Evolutionary conservation across 2,888 invertebrate genomes (phyloP).

Genomic region (Caprella mutica): DNA sequence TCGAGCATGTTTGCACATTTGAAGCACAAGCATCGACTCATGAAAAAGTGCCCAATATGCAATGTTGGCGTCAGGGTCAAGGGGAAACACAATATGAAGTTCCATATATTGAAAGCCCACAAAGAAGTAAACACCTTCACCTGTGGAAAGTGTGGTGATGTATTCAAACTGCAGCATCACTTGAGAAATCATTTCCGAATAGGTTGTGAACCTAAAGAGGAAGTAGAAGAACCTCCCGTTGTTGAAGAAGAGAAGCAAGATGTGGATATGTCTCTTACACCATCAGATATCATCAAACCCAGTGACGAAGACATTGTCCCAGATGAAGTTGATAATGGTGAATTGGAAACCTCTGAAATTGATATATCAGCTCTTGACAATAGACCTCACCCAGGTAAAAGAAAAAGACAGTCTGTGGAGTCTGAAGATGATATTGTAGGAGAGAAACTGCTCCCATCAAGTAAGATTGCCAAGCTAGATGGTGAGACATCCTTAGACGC

Average conservation of each 20-base stretch:
- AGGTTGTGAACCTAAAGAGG: background rate
- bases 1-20: conserved; percentile 24
- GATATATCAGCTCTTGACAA: no score
- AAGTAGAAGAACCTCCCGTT: background rate
- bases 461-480: no score
- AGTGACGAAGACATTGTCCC: no score
- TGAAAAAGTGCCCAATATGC: conserved; percentile 29
- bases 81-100: conserved; percentile 26
- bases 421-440: no score
- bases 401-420: no score
- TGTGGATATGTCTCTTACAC: no score
- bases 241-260: conserved; percentile 4
- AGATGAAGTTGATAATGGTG: no score
- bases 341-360: no score
- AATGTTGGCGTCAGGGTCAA: conserved; percentile 21
- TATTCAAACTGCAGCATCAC: conserved; percentile 28
- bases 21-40: conserved; percentile 20
- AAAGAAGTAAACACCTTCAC: conserved; percentile 18
- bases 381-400: no score
- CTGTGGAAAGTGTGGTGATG: conserved; percentile 27
- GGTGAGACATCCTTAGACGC: no score
- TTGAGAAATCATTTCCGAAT: conserved; percentile 26
- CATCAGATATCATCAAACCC: no score
- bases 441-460: no score
- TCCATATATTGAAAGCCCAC: conserved; percentile 29